Percentiles rank a stretch among this genome's conserved stretches.
These are phyloP conservation scores for Pristionchus maxplancki DNA, from an alignment of 2,888 invertebrate genomes.

Conservation along the genomic window DNA sequence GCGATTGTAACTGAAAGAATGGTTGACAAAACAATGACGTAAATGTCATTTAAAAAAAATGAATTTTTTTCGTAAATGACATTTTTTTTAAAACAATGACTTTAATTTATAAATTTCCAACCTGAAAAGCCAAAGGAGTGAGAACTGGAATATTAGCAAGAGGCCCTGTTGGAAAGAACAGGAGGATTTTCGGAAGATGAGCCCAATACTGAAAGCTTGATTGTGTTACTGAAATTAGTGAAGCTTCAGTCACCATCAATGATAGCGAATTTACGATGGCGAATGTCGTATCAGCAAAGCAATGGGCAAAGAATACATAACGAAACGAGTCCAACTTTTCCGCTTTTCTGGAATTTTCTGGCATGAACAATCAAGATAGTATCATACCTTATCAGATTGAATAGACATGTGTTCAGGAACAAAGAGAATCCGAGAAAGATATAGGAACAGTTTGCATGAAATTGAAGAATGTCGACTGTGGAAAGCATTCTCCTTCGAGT, in stretches of 20 bases:
- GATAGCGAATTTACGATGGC: neutral
- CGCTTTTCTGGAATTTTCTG: neutral
- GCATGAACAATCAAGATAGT: neutral
- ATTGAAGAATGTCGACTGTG: neutral
- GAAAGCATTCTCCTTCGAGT: neutral
- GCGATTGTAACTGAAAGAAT: neutral
- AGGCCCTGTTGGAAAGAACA: neutral
- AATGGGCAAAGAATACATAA: neutral
- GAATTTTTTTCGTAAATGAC: no score
- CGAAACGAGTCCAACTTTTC: conserved; percentile 1
- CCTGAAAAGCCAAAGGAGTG: neutral
- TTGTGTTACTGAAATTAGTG: neutral
- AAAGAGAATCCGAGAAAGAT: neutral
- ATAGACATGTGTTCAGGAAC: neutral
- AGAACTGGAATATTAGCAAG: neutral
- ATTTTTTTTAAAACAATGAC: neutral
- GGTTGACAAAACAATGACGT: no score
- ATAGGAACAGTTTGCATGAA: neutral
- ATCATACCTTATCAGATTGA: neutral
- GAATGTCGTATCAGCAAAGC: neutral
- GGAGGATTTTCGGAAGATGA: neutral
- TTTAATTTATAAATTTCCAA: neutral
- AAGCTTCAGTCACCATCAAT: neutral
- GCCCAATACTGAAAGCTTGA: neutral
- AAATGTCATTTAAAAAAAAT: no score